Base-by-base conservation (phyloP, 23 tunicate species). In the Ciona savignyi region DNA sequence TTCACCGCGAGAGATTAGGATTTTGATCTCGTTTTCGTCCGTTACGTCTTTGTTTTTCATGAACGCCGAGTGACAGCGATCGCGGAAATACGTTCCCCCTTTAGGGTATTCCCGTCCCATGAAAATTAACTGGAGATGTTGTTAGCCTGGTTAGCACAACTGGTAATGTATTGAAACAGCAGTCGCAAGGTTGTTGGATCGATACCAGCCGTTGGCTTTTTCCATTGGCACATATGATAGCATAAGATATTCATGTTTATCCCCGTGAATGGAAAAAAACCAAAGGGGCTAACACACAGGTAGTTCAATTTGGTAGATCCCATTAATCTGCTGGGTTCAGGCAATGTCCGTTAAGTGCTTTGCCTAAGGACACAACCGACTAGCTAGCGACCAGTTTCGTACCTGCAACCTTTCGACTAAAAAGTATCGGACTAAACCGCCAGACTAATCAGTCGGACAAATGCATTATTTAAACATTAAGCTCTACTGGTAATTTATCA, bases 91-190 rank as follows among this genome's bases (percentile, higher is more conserved):
- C 26, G 68, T 84, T 3, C 78, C 79, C 4, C 97, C 97, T 42
- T 79, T 70, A 23, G 97, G 97, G 72, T 91, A 91, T 67, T 91
- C 97, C 51, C 67, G 60, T 70, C 97, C 97, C 83, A 80, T 80
- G 34, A 80, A 91, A 29, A 91, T 70, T 26, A 91, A 75, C 91
- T 85, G 72, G n/a, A 77, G 22, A 48, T n/a, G n/a, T n/a, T n/a
- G n/a, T n/a, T n/a, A 73, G 56, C 21, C 21, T 21, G 21, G 21
- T 21, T 21, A 51, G 62, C 62, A 51, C 62, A 51, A 51, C 19
- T 21, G 21, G 20, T 15, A 51, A 51, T 15, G 19, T 51, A 15
- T 15, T 51, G 20, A n/a, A n/a, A n/a, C n/a, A n/a, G n/a, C n/a
- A n/a, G n/a, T n/a, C n/a, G n/a, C n/a, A n/a, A n/a, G n/a, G n/a